phyloP scores from a whole-genome alignment of 92 coral and sea anemone species.

The Blastomussa wellsi region DNA sequence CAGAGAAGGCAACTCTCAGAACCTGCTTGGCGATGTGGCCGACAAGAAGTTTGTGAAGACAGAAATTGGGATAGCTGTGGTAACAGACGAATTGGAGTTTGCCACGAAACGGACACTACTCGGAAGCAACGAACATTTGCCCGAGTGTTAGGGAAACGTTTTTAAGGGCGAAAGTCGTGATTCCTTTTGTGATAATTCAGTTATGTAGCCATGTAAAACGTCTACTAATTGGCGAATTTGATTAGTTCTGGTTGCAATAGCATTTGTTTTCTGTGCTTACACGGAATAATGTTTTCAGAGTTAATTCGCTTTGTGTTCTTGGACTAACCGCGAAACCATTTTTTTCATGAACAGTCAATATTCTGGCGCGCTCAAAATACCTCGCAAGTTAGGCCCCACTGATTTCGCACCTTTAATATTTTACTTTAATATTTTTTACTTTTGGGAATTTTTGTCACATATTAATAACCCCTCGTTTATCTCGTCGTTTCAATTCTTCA shows the following conservation, averaged over 20 bases:
- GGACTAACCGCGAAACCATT: background rate
- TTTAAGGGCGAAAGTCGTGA: background rate
- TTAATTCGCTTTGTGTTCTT: background rate
- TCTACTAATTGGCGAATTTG: background rate
- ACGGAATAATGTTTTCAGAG: background rate
- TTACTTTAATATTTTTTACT: too few relatives aligned
- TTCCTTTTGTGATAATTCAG: background rate
- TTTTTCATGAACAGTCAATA: too few relatives aligned
- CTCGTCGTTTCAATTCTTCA: too few relatives aligned
- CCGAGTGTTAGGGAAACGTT: slow-evolving; percentile 2
- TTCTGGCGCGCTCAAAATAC: too few relatives aligned
- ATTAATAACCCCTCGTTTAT: too few relatives aligned
- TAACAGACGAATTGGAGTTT: background rate
- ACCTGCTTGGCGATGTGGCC: background rate
- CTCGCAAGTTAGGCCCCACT: too few relatives aligned
- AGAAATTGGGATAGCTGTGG: background rate
- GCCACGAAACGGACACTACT: background rate
- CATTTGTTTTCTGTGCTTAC: background rate
- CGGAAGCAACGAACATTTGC: background rate
- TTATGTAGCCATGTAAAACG: background rate
- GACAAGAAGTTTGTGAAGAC: slow-evolving; percentile 6
- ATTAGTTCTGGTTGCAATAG: background rate
- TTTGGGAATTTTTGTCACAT: too few relatives aligned
- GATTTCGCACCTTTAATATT: too few relatives aligned
- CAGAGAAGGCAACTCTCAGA: background rate